phyloP scores from a whole-genome alignment of 2,113 vertebrate genomes.

The Desmodus rotundus region DNA sequence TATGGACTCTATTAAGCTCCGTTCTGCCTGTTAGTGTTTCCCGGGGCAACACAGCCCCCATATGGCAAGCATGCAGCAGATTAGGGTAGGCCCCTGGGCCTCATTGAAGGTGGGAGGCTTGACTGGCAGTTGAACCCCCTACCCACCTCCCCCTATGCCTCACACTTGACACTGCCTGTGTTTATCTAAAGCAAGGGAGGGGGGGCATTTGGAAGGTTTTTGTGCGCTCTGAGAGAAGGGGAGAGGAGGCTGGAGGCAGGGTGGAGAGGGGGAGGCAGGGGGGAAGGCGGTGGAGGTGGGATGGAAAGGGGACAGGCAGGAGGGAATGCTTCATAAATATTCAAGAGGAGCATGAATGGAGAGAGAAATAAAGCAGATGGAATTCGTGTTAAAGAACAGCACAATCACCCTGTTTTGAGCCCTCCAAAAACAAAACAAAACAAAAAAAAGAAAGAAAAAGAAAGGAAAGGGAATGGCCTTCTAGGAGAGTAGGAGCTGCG shows the following conservation, averaged over 20 bases:
- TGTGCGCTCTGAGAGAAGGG: constrained; percentile 78
- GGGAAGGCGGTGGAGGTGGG: constrained; percentile 64
- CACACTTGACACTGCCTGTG: constrained; percentile 99
- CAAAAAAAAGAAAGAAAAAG: constrained; percentile 77
- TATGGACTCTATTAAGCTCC: constrained; percentile 99
- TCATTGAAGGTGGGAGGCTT: constrained; percentile 85
- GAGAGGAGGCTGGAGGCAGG: constrained; percentile 62
- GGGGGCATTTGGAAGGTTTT: constrained; percentile 88
- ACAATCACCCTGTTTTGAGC: constrained; percentile 79
- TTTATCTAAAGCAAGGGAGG: constrained; percentile 93
- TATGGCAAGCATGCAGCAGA: constrained; percentile 94
- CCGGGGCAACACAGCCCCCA: constrained; percentile 96
- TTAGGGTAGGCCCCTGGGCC: constrained; percentile 88
- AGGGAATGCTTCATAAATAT: constrained; percentile 90
- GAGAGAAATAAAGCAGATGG: constrained; percentile 89
- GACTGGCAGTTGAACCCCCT: constrained; percentile 92
- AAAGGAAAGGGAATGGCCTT: constrained; percentile 86
- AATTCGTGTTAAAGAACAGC: constrained; percentile 86
- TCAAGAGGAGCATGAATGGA: constrained; percentile 84
- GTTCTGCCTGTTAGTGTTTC: constrained; percentile 99
- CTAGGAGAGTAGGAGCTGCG: constrained; percentile 83
- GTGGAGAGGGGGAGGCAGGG: constrained; percentile 32
- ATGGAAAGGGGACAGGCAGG: background rate
- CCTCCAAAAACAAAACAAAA: constrained; percentile 84
- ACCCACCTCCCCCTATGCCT: constrained; percentile 80